A percentile compares a stretch with the other conserved stretches of the same genome.
Conservation (phyloP, 2,797 vertebrate species). For the Carduelis carduelis region DNA sequence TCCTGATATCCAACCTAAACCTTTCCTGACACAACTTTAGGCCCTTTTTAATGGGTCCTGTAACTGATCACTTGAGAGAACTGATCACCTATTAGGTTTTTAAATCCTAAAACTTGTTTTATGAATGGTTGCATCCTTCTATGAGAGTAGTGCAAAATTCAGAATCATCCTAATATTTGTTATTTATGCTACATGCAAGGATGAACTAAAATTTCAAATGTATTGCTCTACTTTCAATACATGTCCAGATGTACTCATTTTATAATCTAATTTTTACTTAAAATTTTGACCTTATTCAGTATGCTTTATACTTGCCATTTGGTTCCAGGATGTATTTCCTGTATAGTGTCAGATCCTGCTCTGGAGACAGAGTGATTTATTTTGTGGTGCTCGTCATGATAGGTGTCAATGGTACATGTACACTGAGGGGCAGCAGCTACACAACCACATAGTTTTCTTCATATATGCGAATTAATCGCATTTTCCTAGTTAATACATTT, state of each 20-base stretch:
- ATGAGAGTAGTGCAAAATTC: background rate
- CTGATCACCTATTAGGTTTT: background rate
- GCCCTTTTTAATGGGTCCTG: rapidly evolving
- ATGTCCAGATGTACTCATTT: background rate
- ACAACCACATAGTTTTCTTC: background rate
- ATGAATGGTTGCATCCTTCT: background rate
- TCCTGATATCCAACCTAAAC: background rate
- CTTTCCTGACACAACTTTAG: background rate
- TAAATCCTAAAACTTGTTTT: background rate
- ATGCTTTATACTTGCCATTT: background rate
- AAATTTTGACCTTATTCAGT: background rate
- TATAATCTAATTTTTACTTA: background rate
- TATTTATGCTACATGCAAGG: background rate
- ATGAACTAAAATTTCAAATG: background rate
- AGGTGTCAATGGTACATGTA: background rate
- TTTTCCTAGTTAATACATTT: background rate
- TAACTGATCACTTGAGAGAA: background rate
- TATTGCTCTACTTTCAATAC: background rate
- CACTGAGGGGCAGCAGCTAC: background rate
- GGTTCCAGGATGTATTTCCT: background rate
- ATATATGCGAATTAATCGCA: background rate
- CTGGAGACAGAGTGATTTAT: background rate
- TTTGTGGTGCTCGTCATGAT: background rate
- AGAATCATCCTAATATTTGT: background rate
- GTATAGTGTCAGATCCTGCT: background rate